Evolutionary conservation across 2,113 vertebrate genomes (phyloP).

Genomic region (Onychostruthus taczanowskii): DNA sequence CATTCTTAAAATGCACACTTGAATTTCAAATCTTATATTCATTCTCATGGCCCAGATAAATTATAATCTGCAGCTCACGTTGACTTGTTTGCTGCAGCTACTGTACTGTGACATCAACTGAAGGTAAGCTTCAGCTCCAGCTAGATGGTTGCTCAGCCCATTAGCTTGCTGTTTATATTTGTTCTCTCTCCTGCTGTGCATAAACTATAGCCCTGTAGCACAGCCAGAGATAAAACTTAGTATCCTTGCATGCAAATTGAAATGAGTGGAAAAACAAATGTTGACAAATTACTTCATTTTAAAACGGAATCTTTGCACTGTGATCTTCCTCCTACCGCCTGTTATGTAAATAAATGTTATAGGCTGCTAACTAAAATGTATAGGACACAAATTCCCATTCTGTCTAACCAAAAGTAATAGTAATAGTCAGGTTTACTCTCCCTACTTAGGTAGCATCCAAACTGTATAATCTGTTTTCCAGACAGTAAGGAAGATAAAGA

Average conservation of each 20-base stretch:
- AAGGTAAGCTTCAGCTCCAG: conserved; percentile 11
- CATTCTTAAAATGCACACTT: background rate
- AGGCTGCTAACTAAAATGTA: background rate
- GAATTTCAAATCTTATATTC: background rate
- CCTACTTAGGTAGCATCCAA: background rate
- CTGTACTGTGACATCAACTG: conserved; percentile 5
- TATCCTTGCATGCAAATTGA: conserved; percentile 28
- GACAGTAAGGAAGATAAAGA: background rate
- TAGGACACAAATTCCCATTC: background rate
- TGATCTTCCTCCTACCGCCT: background rate
- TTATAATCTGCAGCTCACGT: background rate
- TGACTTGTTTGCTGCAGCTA: conserved; percentile 12
- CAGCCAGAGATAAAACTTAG: conserved; percentile 27
- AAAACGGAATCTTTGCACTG: background rate
- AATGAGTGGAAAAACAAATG: conserved; percentile 15
- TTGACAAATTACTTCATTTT: conserved; percentile 36
- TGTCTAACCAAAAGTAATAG: background rate
- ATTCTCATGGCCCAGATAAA: background rate
- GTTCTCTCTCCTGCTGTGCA: conserved; percentile 45
- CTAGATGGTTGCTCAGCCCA: conserved; percentile 14
- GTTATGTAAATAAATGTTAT: background rate
- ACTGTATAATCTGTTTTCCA: background rate
- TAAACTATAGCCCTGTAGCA: conserved; percentile 38
- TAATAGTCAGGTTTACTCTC: background rate
- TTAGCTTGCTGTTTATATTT: conserved; percentile 58